Evolutionary conservation across 2,888 invertebrate genomes (phyloP), one percentile per base, ranked within the genome.

Genomic region (Drosophila testacea): DNA sequence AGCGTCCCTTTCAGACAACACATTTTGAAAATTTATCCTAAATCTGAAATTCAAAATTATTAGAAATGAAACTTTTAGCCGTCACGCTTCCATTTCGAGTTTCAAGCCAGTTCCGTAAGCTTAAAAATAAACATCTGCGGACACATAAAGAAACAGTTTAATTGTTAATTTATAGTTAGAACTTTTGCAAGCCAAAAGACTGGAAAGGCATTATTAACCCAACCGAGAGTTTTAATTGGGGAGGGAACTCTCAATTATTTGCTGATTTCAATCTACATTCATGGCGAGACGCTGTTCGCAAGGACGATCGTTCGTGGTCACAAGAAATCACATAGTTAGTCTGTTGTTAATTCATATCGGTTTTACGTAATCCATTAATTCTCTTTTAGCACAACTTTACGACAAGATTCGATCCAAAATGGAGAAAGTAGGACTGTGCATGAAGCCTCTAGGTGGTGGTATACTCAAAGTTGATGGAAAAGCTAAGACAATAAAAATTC

Each of bases 381-480:
- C 7, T 5, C n/a, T 27, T 51, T 1, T 27, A 82, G 82, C 32
- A 6, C 0, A 27, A 0, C 16, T 82, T 7, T 86, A 71, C 7
- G 52, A 64, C 4, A 7, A 32, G 0, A 0, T 63, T 2, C 30
- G 46, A 6, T 11, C 9, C 0, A 51, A 79, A 13, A 59, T 82
- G 62, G 42, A 48, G 0, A 4, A 46, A 3, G 2, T 34, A 4
- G 69, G 63, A 0, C 55, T 83, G 4, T 86, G 82, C 34, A 51
- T 65, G 1, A 73, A 30, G 13, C 39, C 66, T 10, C 22, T 83
- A 4, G 87, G 83, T 6, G 82, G 87, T n/a, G 82, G 87, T 27
- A 48, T 34, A 6, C 56, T 83, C 22, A 3, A 69, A 0, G 16
- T 79, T 5, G 22, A 78, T 3, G 0, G 4, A 0, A 9, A 6